Evolutionary conservation across 2,888 invertebrate species (phyloP), one percentile per base, ranked within the genome.

Genomic region (Cheilosia vulpina): DNA sequence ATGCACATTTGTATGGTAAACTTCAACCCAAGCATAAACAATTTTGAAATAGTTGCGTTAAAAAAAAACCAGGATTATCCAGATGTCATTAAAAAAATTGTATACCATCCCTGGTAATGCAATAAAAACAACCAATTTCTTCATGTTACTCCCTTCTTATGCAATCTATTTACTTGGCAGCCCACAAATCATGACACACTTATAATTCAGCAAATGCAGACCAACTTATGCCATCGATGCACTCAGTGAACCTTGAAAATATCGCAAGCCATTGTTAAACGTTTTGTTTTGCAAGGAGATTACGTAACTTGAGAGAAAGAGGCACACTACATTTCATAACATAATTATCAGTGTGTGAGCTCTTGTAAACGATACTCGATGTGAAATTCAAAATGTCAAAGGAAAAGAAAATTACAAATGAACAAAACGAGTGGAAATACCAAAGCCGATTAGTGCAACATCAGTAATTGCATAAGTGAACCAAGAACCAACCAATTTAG

Each of bases 201-300:
- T 47, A 43, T 27, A 17, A 68, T n/a, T 55, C 55, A 19, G 19
- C 68, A 58, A n/a, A 53, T 52, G 11, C 7, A 38, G 24, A 24
- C 24, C 19, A 11, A 21, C 19, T 4, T 21, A 50, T 62, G 47
- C 62, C 50, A 57, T n/a, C 41, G 38, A 41, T 72, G 72, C 65
- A 79, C 80, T 63, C 19, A 53, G 5, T 65, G 71, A 72, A 71
- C 78, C 71, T 72, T 79, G 79, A 72, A 72, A 72, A 79, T 60
- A 52, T 79, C 57, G 45, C 65, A 53, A 52, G 21, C 17, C 58
- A 45, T 38, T 66, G 72, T 60, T 72, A 79, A 72, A 72, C 58
- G 24, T 34, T 65, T 65, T 58, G 52, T 65, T 79, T 65, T 43
- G 41, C 24, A 52, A 57, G 31, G n/a, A 45, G 27, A 31, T 72